Evolutionary conservation across 2,113 vertebrate genomes (phyloP), one percentile per base, ranked within the genome.

Genomic region (Rhynchomys soricoides): DNA sequence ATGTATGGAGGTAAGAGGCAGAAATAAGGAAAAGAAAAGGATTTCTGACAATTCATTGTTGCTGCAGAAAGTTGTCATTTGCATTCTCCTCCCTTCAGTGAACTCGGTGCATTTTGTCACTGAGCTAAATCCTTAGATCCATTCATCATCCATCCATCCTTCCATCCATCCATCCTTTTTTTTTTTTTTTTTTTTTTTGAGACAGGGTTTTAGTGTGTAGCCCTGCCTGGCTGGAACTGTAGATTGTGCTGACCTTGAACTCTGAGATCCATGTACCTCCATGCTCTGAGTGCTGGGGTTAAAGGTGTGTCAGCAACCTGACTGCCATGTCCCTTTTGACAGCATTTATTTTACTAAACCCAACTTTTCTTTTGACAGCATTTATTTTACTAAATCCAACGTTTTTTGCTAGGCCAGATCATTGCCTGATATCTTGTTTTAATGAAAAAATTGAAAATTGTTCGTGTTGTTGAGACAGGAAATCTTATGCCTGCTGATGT

Each of bases 401-500:
- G 3, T 79, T 13, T 22, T 68, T 13, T 93, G 40, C 43, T 96
- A 86, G 55, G 16, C 55, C 26, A 89, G 8, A 71, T 77, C 15
- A 22, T 94, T 50, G 85, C 50, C 59, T 81, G 62, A 29, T 86
- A 86, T 73, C 26, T 86, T 48, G 4, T 87, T 86, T 93, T 95
- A 79, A 48, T 68, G n/a, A 45, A 62, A 70, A 83, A 48, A 87
- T 86, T 81, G 62, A 90, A 73, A 95, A 95, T 48, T 79, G 48
- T 94, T 93, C 40, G 78, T 62, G 62, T 96, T 86, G 1, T 95
- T 91, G 48, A n/a, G n/a, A 91, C 85, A 92, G 52, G 74, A 95
- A 79, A 37, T 45, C 29, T 57, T 66, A 45, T 77, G 45, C n/a
- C 34, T 95, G 31, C 24, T 62, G 57, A 62, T 29, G 57, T 81